Evolutionary conservation across 2,113 vertebrate genomes (phyloP).

Genomic region (Toxotes chatareus): DNA sequence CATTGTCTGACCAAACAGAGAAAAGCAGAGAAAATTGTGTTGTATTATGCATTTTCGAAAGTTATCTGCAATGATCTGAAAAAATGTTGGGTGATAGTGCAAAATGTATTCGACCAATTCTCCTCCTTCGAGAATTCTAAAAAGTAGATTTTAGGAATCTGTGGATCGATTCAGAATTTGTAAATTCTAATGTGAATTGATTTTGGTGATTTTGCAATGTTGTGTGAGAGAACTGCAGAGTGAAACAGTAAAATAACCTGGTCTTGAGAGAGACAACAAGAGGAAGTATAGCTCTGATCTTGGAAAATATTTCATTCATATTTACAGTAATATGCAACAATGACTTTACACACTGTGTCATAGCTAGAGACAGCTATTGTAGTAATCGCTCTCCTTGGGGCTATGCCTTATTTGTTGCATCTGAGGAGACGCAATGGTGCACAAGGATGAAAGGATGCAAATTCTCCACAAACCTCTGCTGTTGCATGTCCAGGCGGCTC

Average conservation of each 20-base stretch:
- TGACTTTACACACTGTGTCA: constrained; percentile 24
- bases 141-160: too few relatives aligned
- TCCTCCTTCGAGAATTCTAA: not conserved
- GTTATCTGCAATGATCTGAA: not conserved
- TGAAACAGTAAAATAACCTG: not conserved
- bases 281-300: not conserved
- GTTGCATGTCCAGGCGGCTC: not conserved
- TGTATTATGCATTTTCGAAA: not conserved
- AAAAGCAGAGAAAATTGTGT: too few relatives aligned
- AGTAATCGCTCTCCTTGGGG: constrained; percentile 41
- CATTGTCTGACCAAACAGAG: too few relatives aligned
- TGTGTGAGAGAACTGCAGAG: too few relatives aligned
- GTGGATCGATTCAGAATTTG: not conserved
- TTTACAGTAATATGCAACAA: not conserved
- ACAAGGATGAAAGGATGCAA: constrained; percentile 35
- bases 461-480: constrained; percentile 3
- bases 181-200: not conserved
- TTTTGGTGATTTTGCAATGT: not conserved
- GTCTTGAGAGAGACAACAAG: not conserved
- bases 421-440: constrained; percentile 25
- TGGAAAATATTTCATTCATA: constrained; percentile 17
- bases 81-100: not conserved
- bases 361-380: constrained; percentile 38
- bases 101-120: not conserved
- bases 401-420: constrained; percentile 22